Percentiles rank a stretch among this genome's conserved stretches.
Conservation (phyloP, 2,113 vertebrate species). For the Dicerorhinus sumatrensis region DNA sequence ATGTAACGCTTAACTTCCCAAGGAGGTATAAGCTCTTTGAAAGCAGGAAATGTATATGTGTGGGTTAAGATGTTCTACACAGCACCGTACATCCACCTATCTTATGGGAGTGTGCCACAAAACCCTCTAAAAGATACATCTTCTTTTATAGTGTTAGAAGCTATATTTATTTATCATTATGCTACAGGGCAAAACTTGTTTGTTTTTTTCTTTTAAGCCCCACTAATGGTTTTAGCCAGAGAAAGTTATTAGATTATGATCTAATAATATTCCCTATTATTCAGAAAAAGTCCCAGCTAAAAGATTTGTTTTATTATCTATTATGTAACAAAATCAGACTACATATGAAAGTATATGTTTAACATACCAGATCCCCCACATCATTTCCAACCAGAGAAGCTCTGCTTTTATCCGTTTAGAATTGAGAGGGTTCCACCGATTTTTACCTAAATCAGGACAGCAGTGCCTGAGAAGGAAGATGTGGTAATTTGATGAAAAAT, state of each 20-base stretch:
- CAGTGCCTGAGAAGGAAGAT: not conserved
- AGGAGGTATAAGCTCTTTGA: not conserved
- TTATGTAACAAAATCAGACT: not conserved
- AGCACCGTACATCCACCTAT: not conserved
- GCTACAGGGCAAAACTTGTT: not conserved
- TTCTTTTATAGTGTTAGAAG: not conserved
- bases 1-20: not conserved
- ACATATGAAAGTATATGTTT: not conserved
- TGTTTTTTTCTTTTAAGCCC: not conserved
- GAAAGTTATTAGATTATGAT: not conserved
- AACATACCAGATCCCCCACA: not conserved
- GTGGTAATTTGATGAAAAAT: not conserved
- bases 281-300: not conserved
- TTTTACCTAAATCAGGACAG: not conserved
- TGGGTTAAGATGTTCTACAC: not conserved
- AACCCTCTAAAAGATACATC: not conserved
- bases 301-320: not conserved
- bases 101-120: not conserved
- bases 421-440: not conserved
- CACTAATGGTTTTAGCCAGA: not conserved
- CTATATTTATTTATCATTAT: not conserved
- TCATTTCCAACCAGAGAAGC: not conserved
- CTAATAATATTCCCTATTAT: not conserved
- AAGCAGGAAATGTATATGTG: not conserved
- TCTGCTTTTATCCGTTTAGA: not conserved